Evolutionary conservation across 2,888 invertebrate species (phyloP), one percentile per base, ranked within the genome.

Genomic region (Merodon equestris): DNA sequence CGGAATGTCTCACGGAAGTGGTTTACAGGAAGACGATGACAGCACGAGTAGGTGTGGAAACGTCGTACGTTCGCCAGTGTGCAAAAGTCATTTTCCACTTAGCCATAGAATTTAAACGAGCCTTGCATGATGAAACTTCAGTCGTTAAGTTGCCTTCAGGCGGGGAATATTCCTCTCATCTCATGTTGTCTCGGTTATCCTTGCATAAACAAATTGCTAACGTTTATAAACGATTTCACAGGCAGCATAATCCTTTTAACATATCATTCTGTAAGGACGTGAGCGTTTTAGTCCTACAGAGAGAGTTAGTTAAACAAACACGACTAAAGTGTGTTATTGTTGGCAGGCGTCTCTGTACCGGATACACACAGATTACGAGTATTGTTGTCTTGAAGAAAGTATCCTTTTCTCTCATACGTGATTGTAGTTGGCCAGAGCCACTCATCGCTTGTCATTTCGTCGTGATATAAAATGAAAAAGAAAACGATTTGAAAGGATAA

Each of bases 381-480:
- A 45, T 71, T 58, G 60, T 58, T 75, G 50, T 56, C 51, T 47
- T 70, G 34, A 34, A 27, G 47, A 47, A 53, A 18, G 18, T 40
- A 45, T 15, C n/a, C 40, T 10, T 40, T 40, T 10, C 40, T 7
- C 40, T 42, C 34, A 0, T 38, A 36, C 10, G 4, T 10, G 15
- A 51, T n/a, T 14, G 64, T 67, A 72, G 51, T 9, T 56, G 63
- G 74, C 9, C 2, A 45, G 53, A 10, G 9, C 72, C 61, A 77
- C 76, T 72, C 73, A 58, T 70, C 58, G 75, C 70, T 44, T 75
- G 75, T 70, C 75, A 75, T 75, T 70, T 70, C 18, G 47, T 38
- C 53, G 57, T 71, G 71, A 60, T 72, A 68, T 45, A 73, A 44
- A 67, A 56, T 27, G 51, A 56, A 38, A n/a, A 18, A 34, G 40